Conservation (phyloP, 2,888 invertebrate genomes). For the Epinotia demarniana region DNA sequence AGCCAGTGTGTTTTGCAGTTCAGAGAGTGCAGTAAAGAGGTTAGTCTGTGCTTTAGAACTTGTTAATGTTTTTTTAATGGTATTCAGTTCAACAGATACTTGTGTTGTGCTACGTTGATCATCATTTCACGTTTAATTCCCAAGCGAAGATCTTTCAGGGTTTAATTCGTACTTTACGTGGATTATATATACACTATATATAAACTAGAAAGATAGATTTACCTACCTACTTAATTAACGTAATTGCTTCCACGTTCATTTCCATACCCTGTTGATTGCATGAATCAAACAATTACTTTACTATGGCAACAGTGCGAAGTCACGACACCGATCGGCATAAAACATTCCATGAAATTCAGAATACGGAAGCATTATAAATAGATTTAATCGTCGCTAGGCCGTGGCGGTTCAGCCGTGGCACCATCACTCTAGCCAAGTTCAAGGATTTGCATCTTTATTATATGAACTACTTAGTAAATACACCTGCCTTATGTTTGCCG, state of each 20-base stretch:
- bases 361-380: slow-evolving; percentile 37
- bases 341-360: slow-evolving; percentile 30
- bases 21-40: slow-evolving; percentile 31
- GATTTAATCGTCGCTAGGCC: slow-evolving; percentile 22
- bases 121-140: not conserved
- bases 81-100: not conserved
- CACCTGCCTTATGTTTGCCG: too few relatives aligned
- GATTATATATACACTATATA: not conserved
- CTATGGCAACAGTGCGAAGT: slow-evolving; percentile 14
- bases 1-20: slow-evolving; percentile 21
- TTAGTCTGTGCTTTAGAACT: slow-evolving; percentile 33
- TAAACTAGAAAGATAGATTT: not conserved
- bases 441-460: slow-evolving; percentile 12
- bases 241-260: not conserved
- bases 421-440: slow-evolving; percentile 28
- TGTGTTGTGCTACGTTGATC: not conserved
- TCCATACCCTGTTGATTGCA: not conserved
- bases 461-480: slow-evolving; percentile 4
- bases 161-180: not conserved
- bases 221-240: not conserved
- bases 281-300: not conserved
- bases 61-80: not conserved
- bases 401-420: slow-evolving; percentile 15
- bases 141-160: not conserved
- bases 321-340: slow-evolving; percentile 34